phyloP scores from a whole-genome alignment of 2,113 vertebrate species.

The Naja naja region DNA sequence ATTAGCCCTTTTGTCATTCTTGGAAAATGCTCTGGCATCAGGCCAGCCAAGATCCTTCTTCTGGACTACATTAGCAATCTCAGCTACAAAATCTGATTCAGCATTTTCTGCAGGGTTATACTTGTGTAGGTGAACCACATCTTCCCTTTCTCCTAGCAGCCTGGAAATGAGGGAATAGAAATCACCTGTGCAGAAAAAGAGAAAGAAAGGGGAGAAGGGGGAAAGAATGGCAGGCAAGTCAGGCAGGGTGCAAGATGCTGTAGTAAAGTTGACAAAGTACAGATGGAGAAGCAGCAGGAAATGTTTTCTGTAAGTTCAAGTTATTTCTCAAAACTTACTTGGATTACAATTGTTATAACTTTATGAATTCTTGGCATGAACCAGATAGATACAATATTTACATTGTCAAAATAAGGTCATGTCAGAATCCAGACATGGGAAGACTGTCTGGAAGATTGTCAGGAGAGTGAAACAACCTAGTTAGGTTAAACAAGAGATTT shows the following conservation, averaged over 20 bases:
- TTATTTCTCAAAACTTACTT: constrained; percentile 12
- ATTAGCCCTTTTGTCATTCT: constrained; percentile 73
- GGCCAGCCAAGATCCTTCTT: constrained; percentile 81
- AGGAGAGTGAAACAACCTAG: neutral
- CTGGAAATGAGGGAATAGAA: constrained; percentile 94
- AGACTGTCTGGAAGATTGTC: neutral
- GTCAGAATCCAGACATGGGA: constrained; percentile 7
- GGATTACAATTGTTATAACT: constrained; percentile 4
- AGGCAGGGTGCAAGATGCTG: constrained; percentile 27
- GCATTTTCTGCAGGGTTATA: constrained; percentile 81
- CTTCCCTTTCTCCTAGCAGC: constrained; percentile 89
- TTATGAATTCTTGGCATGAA: neutral
- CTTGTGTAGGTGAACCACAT: constrained; percentile 82
- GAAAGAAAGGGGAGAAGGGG: constrained; percentile 53
- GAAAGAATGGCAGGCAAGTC: constrained; percentile 41
- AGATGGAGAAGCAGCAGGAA: neutral
- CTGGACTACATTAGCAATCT: constrained; percentile 89
- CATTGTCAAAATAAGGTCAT: constrained; percentile 13
- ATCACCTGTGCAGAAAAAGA: constrained; percentile 83
- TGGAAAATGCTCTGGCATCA: constrained; percentile 68
- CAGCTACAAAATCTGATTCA: constrained; percentile 82
- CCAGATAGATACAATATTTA: constrained; percentile 6
- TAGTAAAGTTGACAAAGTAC: constrained; percentile 36
- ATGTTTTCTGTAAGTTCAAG: neutral
- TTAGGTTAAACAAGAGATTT: constrained; percentile 1